Evolutionary conservation across 2,797 vertebrate genomes (phyloP), one percentile per base, ranked within the genome.

Genomic region (Choloepus didactylus): DNA sequence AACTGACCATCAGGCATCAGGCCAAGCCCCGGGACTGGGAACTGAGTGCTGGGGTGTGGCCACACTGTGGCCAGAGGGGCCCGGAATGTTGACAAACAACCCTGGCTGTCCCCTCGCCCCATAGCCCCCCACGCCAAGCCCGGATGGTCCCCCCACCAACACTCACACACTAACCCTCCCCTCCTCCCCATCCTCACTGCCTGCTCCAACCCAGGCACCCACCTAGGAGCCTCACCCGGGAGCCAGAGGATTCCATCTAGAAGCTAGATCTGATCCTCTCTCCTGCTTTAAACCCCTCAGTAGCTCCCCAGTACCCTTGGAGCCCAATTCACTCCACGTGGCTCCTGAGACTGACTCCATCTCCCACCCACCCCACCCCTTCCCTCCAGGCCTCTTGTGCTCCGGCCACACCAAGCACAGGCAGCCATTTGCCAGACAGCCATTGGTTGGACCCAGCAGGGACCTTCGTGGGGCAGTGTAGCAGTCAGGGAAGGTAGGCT

Each of bases 31-130:
- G 9, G 59, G 75, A 25, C 59, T 15, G 27, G 31, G 49, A 21
- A 73, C 31, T 67, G 56, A 69, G 41, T 12, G 23, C 35, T 35
- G 23, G 38, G 51, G 9, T 9, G 49, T 9, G 49, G 49, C 49
- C 9, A 12, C 41, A 44, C 41, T 44, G 49, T 7, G 41, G 41
- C 4, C 41, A 49, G 49, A 29, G 80, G 54, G 11, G 3, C n/a
- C 6, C 4, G 29, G 41, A 27, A 27, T 29, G 10, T 6, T 66
- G 46, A 8, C 4, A 0, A 29, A 27, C 6, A 10, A 3, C 16
- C 59, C 15, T 0, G 23, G 21, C 31, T 3, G 27, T 35, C 54
- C 23, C 38, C 18, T 0, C 0, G 0, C 49, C 12, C 44, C 29
- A 31, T 59, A 56, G 67, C 73, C 75, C 10, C 1, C n/a, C 0